Percentiles rank a stretch among this genome's conserved stretches.
Evolutionary conservation across 2,113 vertebrate genomes (phyloP).

Genomic region (Alaudala cheleensis): DNA sequence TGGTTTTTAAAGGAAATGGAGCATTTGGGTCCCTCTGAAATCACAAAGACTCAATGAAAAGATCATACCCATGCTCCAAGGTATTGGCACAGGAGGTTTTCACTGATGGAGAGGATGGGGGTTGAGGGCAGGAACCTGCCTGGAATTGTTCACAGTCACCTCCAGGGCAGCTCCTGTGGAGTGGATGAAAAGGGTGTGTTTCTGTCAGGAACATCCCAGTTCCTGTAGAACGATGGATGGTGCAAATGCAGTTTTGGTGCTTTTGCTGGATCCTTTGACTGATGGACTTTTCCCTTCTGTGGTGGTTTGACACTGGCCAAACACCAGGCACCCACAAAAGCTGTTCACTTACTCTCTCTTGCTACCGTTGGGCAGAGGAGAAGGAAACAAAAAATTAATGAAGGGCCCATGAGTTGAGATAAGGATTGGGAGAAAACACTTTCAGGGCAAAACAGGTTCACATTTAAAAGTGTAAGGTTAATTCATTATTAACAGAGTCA

Average conservation of each 20-base stretch:
- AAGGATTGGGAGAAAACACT: neutral
- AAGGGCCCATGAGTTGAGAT: neutral
- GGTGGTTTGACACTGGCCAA: neutral
- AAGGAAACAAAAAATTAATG: neutral
- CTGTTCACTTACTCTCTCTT: neutral
- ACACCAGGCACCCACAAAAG: neutral
- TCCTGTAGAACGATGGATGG: neutral
- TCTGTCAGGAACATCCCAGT: neutral
- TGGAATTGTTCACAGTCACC: neutral
- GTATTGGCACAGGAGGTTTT: neutral
- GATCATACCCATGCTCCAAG: neutral
- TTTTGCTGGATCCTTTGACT: neutral
- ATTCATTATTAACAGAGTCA: neutral
- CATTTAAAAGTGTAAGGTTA: neutral
- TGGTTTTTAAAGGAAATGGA: neutral
- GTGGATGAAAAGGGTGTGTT: fast-evolving
- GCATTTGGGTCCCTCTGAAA: neutral
- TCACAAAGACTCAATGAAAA: neutral
- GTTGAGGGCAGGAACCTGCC: neutral
- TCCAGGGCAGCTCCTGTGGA: neutral
- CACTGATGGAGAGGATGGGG: neutral
- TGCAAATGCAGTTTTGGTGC: neutral
- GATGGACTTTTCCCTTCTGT: neutral
- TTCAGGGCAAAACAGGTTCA: neutral
- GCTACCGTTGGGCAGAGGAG: neutral